Conservation (phyloP, 2,888 invertebrate species). For the Scrobipalpa atriplicella region DNA sequence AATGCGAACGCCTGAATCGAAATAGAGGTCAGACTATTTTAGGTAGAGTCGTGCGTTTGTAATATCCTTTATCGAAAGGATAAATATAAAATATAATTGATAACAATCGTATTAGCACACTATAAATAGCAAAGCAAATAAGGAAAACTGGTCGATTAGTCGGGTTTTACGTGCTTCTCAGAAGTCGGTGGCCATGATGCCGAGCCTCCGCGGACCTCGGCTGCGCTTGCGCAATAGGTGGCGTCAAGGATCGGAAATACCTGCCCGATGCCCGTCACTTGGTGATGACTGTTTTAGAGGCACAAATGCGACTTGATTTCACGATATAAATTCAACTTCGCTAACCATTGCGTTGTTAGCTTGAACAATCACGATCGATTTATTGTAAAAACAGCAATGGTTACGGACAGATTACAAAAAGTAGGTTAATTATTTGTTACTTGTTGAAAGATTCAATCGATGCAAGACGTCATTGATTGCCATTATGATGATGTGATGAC, state of each 20-base stretch:
- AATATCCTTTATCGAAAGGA: neutral
- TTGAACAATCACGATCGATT: no score
- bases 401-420: neutral
- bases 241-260: slow-evolving; percentile 45
- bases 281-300: slow-evolving; percentile 21
- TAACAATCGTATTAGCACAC: neutral
- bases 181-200: slow-evolving; percentile 48
- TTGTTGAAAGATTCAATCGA: slow-evolving; percentile 3
- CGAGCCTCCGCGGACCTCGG: slow-evolving; percentile 43
- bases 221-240: slow-evolving; percentile 30
- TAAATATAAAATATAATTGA: neutral
- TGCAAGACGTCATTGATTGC: slow-evolving; percentile 19
- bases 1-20: no score
- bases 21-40: neutral
- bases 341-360: neutral
- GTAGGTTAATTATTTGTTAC: neutral
- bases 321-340: neutral
- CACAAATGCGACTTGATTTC: neutral
- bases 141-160: slow-evolving; percentile 52
- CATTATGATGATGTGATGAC: slow-evolving; percentile 17
- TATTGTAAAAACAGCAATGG: neutral
- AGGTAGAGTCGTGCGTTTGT: neutral
- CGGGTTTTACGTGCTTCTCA: slow-evolving; percentile 53
- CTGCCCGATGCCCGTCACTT: slow-evolving; percentile 35
- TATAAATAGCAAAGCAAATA: slow-evolving; percentile 44